Conservation (phyloP, 2,797 vertebrate genomes). For the Tinamus major region DNA sequence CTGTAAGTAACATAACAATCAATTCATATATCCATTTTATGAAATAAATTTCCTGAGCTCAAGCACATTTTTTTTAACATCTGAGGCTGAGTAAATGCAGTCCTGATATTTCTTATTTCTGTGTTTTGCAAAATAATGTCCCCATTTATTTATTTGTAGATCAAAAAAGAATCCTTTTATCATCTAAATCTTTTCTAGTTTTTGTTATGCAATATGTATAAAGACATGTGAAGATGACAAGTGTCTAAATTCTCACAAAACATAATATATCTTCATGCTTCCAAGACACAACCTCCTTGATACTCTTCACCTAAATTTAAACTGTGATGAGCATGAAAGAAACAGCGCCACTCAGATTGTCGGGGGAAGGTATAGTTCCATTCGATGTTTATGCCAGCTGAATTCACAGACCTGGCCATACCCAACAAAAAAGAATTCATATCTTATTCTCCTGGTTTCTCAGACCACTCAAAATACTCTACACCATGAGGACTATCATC, state of each 20-base stretch:
- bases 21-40: background rate
- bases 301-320: background rate
- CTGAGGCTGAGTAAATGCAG: background rate
- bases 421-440: background rate
- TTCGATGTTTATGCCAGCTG: background rate
- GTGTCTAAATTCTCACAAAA: background rate
- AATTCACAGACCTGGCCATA: background rate
- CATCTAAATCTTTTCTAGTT: background rate
- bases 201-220: background rate
- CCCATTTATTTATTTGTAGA: background rate
- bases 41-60: background rate
- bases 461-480: background rate
- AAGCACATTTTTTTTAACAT: background rate
- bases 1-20: background rate
- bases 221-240: background rate
- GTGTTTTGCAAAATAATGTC: background rate
- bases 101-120: background rate
- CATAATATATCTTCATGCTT: background rate
- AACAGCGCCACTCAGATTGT: background rate
- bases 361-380: background rate
- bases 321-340: background rate
- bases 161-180: background rate
- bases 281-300: background rate
- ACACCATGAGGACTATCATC: background rate
- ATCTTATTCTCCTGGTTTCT: background rate